Evolutionary conservation across 2,113 vertebrate species (phyloP).

Genomic region (Hylia prasina): DNA sequence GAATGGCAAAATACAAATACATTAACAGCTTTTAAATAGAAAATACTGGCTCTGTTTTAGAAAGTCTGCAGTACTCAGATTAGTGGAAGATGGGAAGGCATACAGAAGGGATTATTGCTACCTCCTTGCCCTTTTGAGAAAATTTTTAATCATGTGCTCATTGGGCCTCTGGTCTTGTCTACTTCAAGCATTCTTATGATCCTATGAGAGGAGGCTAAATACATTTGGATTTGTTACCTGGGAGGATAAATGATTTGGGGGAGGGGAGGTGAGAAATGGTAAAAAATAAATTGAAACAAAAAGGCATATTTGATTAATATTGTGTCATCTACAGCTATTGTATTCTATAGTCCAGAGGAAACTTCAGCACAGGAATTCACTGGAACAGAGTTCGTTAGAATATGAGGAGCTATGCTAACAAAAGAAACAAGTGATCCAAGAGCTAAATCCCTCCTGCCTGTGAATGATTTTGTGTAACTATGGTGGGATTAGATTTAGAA

Average conservation of each 20-base stretch:
- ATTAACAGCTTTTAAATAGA: not conserved
- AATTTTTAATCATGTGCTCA: not conserved
- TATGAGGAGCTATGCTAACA: not conserved
- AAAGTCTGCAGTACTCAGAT: not conserved
- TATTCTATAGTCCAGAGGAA: not conserved
- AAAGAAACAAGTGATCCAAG: not conserved
- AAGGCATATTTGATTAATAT: not conserved
- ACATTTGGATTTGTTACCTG: not conserved
- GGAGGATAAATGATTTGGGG: not conserved
- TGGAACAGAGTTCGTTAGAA: not conserved
- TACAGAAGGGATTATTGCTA: not conserved
- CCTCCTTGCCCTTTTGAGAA: not conserved
- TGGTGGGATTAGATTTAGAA: not conserved
- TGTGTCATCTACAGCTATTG: not conserved
- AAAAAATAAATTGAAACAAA: not conserved
- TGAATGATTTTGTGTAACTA: not conserved
- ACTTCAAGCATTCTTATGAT: not conserved
- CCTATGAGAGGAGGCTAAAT: not conserved
- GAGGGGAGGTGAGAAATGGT: not conserved
- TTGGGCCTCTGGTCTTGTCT: not conserved
- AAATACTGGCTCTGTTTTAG: not conserved
- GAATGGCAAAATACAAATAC: not conserved
- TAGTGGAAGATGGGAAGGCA: not conserved
- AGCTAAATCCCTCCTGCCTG: not conserved
- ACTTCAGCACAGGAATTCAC: not conserved